A percentile compares a stretch with the other conserved stretches of the same genome.
phyloP scores from a whole-genome alignment of 2,113 vertebrate species.

The Gymnorhina tibicen region DNA sequence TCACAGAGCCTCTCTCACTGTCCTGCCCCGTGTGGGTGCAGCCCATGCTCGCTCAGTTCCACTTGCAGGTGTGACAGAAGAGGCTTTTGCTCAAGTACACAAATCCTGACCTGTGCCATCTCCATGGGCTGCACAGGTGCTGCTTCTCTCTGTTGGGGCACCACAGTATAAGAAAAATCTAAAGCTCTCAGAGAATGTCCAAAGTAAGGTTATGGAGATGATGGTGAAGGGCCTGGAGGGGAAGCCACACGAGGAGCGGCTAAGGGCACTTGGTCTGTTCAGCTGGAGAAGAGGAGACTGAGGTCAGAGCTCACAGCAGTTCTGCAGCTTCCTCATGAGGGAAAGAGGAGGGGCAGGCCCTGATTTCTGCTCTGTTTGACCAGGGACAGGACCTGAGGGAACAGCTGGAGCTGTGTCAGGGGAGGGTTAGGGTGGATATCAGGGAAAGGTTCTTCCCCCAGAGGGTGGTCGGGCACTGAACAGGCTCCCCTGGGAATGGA shows the following conservation, averaged over 20 bases:
- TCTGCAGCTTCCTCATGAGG: neutral
- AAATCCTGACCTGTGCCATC: neutral
- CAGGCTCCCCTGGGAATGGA: neutral
- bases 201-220: neutral
- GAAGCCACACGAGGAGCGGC: fast-evolving
- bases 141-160: neutral
- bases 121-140: neutral
- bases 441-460: neutral
- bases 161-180: neutral
- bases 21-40: neutral
- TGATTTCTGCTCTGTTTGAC: neutral
- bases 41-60: neutral
- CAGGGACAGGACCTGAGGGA: neutral
- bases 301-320: neutral
- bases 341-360: neutral
- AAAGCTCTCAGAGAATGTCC: neutral
- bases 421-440: neutral
- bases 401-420: neutral
- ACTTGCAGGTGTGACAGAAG: neutral
- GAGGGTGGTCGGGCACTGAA: neutral
- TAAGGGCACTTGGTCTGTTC: neutral
- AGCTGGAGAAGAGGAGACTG: neutral
- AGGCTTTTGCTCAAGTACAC: neutral
- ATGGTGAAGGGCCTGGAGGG: neutral
- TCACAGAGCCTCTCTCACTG: neutral